Base-by-base conservation (phyloP, 2,797 vertebrate genomes). In the Danio albolineatus region DNA sequence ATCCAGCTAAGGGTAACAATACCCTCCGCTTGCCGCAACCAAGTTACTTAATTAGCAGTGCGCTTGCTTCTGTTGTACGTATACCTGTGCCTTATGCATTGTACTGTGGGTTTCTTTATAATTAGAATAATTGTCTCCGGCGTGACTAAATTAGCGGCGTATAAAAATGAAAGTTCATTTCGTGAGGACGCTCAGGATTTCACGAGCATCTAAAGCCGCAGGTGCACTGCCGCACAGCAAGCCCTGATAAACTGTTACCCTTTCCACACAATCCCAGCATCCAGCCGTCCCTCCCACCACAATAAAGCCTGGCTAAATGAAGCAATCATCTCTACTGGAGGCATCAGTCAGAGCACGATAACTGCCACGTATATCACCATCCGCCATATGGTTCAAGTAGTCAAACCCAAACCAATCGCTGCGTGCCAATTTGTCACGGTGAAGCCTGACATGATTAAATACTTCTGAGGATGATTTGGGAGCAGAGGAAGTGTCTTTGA, bases 281-380 rank as follows among this genome's bases (percentile, higher is more conserved):
- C 71, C 89, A 86, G 65, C 87, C 85, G 86, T 86, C 85, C 85
- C 88, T 87, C 86, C 84, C 78, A 90, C 86, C 85, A 88, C 89
- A 93, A 92, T 93, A 94, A 94, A 92, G 89, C 86, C 86, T 86
- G 87, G 84, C 89, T 92, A 94, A 93, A 95, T 92, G 90, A 95
- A 93, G 93, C 92, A 94, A 94, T 95, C 91, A 94, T 93, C 93
- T 92, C 91, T 90, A 90, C 90, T 89, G 89, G 88, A 90, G 90
- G 92, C 92, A 93, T 94, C 92, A 92, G 89, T 93, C 90, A 90
- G 80, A 9, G 89, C 89, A 88, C 88, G 92, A 94, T 94, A 92
- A 92, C 91, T 91, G 91, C 89, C 89, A 91, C 91, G 91, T 93
- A 94, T 95, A 94, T 95, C 93, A 91, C 91, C 93, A 88, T 88